These are phyloP conservation scores for Pseudomyrmex concolor DNA, from an alignment of 1,140 invertebrate genomes.

Conservation along the genomic window DNA sequence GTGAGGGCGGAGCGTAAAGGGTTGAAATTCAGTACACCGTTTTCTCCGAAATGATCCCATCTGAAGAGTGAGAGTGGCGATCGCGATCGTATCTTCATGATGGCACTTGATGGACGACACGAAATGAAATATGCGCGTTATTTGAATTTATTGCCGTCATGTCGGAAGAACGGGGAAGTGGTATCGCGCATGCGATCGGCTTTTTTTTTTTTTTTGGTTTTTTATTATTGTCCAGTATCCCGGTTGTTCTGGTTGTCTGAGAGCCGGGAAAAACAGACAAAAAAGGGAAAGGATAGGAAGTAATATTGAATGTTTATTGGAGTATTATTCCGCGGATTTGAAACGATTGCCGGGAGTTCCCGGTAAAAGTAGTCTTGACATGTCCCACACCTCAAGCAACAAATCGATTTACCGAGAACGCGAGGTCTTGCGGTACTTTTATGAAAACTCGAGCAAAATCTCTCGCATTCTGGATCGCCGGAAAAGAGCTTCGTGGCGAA, in stretches of 20 bases:
- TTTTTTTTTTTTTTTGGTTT: constrained; percentile 31
- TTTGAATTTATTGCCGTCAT: constrained; percentile 56
- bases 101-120: constrained; percentile 56
- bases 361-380: constrained; percentile 20
- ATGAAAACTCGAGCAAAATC: constrained; percentile 44
- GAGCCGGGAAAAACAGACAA: background rate
- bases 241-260: constrained; percentile 4
- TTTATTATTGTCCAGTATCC: constrained; percentile 39
- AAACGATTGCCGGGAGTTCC: constrained; percentile 9
- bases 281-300: constrained; percentile 2
- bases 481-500: constrained; percentile 8
- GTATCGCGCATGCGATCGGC: constrained; percentile 33
- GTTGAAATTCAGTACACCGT: constrained; percentile 40
- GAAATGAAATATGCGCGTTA: constrained; percentile 54
- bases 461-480: background rate
- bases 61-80: constrained; percentile 33
- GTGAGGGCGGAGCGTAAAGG: constrained; percentile 35
- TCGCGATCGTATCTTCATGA: constrained; percentile 48
- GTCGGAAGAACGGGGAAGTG: constrained; percentile 5
- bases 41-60: constrained; percentile 49
- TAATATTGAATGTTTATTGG: constrained; percentile 23
- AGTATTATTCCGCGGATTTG: constrained; percentile 26
- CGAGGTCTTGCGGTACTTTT: constrained; percentile 17
- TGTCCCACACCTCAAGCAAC: constrained; percentile 8
- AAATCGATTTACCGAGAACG: constrained; percentile 33